These are phyloP conservation scores for Pelosia muscerda DNA, from an alignment of 2,888 invertebrate species.

Conservation along the genomic window DNA sequence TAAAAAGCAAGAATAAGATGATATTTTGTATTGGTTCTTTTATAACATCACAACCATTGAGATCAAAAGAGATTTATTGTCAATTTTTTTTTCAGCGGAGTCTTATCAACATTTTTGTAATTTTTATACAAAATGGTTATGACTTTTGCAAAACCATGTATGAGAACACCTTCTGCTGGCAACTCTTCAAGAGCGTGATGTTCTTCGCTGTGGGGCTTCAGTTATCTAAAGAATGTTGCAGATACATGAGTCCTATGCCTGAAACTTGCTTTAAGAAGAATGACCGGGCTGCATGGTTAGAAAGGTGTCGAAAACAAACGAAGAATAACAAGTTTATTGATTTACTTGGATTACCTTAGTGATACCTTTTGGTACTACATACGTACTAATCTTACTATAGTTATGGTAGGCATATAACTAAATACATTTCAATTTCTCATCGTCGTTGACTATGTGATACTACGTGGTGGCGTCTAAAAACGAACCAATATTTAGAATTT, in stretches of 20 bases:
- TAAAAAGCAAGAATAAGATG: too few species aligned
- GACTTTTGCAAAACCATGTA: slow-evolving; percentile 51
- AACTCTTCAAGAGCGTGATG: slow-evolving; percentile 61
- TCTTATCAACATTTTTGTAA: neutral
- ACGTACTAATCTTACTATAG: too few species aligned
- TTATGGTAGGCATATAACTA: neutral
- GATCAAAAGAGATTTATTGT: too few species aligned
- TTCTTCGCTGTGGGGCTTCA: slow-evolving; percentile 66
- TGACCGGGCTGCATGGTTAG: slow-evolving; percentile 1
- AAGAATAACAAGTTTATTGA: neutral
- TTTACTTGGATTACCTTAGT: neutral
- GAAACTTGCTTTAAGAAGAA: neutral
- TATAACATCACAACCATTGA: neutral
- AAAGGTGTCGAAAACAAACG: neutral
- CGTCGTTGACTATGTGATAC: neutral
- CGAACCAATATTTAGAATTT: neutral
- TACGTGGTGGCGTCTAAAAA: too few species aligned
- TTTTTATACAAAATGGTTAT: neutral
- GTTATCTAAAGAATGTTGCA: slow-evolving; percentile 61
- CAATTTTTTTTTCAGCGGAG: neutral
- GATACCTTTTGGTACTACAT: neutral
- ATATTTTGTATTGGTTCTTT: too few species aligned
- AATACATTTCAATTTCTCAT: neutral
- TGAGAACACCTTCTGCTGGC: slow-evolving; percentile 57
- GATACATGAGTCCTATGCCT: slow-evolving; percentile 42